Base-by-base conservation (phyloP, 2,797 vertebrate genomes). In the Danio choprae region DNA sequence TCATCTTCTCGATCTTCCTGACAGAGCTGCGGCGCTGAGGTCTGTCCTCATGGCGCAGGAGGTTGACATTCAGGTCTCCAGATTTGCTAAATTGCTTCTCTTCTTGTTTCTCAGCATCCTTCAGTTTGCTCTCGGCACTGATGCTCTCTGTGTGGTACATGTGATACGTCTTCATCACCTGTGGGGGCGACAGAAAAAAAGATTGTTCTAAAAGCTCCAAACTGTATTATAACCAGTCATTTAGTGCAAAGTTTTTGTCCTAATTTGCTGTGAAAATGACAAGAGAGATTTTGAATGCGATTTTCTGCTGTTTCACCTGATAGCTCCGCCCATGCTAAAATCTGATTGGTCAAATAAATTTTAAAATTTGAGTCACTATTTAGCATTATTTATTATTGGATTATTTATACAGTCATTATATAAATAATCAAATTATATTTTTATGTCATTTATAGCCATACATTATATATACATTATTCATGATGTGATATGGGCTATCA, bases 131-230 rank as follows among this genome's bases (percentile, higher is more conserved):
- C 89, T 99, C 98, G 0, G 98, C 98, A 0, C 97, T 99, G 91
- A 98, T 97, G 92, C 98, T 99, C 87, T 99, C 98, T 0, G 97
- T 95, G 0, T 99, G 98, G 88, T 99, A 99, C 97, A 99, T 99
- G 94, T 99, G 98, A 91, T 99, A 99, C 0, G 97, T 99, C 90
- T 99, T 99, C 98, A 99, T 99, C 90, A 99, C 98, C 98, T 99
- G 92, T n/a, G 80, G 70, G 70, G 77, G n/a, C 62, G 15, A 18
- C 13, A 48, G 40, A 74, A 63, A 46, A 18, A 38, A 74, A 50
- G 10, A 50, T 20, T 7, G n/a, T 43, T 59, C 12, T 40, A n/a
- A n/a, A n/a, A n/a, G n/a, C n/a, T n/a, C n/a, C n/a, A n/a, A n/a
- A n/a, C n/a, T n/a, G n/a, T n/a, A n/a, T n/a, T n/a, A n/a, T n/a